Conservation (phyloP, 1,140 invertebrate genomes). For the Triops cancriformis region DNA sequence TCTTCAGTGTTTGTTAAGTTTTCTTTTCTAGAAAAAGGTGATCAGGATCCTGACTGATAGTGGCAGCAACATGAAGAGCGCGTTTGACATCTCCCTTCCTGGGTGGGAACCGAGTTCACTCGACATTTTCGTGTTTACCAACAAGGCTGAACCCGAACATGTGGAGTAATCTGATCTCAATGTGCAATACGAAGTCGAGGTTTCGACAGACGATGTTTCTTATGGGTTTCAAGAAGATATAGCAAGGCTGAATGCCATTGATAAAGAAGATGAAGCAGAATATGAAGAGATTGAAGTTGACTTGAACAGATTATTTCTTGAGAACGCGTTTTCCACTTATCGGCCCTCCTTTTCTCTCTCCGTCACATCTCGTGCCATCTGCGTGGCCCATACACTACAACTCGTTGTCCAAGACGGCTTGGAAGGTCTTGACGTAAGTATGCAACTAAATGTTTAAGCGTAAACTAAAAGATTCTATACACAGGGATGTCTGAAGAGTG, state of each 20-base stretch:
- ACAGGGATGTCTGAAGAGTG: background rate
- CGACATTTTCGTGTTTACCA: background rate
- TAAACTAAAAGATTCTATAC: background rate
- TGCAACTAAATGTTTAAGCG: background rate
- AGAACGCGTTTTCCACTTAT: background rate
- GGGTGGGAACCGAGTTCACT: background rate
- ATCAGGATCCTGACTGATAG: conserved; percentile 6
- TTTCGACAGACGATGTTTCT: background rate
- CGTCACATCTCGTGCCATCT: background rate
- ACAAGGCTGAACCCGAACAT: background rate
- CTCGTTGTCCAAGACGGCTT: conserved; percentile 17
- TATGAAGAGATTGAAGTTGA: background rate
- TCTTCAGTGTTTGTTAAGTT: background rate
- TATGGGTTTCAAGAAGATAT: background rate
- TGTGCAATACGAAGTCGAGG: background rate
- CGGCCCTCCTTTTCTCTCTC: background rate
- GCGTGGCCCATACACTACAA: conserved; percentile 19
- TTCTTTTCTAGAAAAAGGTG: background rate
- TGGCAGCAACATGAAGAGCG: conserved; percentile 17
- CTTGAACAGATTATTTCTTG: background rate
- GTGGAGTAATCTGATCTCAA: background rate
- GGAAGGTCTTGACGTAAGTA: background rate
- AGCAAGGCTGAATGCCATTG: background rate
- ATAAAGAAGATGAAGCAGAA: background rate
- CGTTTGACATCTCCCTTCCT: conserved; percentile 4